Percentiles rank a stretch among this genome's conserved stretches.
Conservation (phyloP, 2,797 vertebrate species). For the Oryzias dopingdopingensis region DNA sequence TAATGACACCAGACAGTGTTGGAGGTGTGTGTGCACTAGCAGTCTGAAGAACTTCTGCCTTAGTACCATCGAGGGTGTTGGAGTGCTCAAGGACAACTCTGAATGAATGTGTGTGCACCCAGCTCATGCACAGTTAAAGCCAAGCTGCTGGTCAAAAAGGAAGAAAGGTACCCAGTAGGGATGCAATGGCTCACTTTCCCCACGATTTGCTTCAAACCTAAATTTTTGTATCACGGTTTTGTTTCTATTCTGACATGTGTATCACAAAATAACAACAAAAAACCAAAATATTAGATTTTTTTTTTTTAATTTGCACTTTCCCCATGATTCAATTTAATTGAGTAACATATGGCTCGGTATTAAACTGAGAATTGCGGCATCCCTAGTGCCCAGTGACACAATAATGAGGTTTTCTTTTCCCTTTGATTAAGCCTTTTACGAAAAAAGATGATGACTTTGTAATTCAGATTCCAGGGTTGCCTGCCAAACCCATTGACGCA, state of each 20-base stretch:
- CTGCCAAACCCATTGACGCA: conserved; percentile 81
- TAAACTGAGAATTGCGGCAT: too few relatives aligned
- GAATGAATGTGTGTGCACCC: not conserved
- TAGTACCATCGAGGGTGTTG: conserved; percentile 15
- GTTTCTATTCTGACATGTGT: too few relatives aligned
- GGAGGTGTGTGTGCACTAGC: conserved; percentile 38
- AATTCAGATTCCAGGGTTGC: conserved; percentile 51
- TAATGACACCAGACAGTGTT: conserved; percentile 74
- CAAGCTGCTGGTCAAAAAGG: conserved; percentile 41
- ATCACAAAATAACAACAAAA: too few relatives aligned
- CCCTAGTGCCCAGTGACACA: conserved; percentile 25
- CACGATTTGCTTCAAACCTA: too few relatives aligned
- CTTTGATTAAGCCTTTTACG: conserved; percentile 56
- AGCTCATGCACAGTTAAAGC: conserved; percentile 12
- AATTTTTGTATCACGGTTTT: too few relatives aligned
- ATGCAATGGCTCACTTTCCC: too few relatives aligned
- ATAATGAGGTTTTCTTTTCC: conserved; percentile 40
- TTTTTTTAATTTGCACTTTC: too few relatives aligned
- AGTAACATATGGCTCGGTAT: too few relatives aligned
- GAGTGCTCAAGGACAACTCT: conserved; percentile 14
- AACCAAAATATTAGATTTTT: too few relatives aligned
- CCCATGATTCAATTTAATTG: too few relatives aligned
- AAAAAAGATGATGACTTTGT: conserved; percentile 64
- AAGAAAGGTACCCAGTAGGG: conserved; percentile 20
- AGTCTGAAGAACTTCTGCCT: conserved; percentile 31